These are phyloP conservation scores for Stenurella melanura DNA, from an alignment of 2,888 invertebrate genomes.

Conservation along the genomic window DNA sequence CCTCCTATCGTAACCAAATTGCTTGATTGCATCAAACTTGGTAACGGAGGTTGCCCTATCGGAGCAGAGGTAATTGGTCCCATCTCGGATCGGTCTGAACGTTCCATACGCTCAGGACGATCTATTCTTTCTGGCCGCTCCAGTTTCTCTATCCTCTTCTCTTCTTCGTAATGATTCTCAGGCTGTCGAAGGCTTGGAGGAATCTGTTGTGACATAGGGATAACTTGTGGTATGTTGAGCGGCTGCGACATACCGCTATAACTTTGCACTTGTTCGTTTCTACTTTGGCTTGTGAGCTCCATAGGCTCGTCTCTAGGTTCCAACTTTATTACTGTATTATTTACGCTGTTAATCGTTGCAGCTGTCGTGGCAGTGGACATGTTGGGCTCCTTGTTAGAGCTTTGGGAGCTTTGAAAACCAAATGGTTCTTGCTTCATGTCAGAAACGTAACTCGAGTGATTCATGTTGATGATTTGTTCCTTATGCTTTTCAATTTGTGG, in stretches of 20 bases:
- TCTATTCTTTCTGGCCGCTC: constrained; percentile 67
- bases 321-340: constrained; percentile 67
- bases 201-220: constrained; percentile 65
- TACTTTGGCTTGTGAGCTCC: constrained; percentile 68
- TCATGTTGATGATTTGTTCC: constrained; percentile 67
- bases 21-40: constrained; percentile 77
- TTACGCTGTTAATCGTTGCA: constrained; percentile 53
- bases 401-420: constrained; percentile 52
- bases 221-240: constrained; percentile 70
- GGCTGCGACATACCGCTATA: constrained; percentile 61
- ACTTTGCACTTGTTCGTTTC: constrained; percentile 54
- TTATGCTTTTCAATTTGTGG: constrained; percentile 59
- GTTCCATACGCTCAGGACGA: constrained; percentile 60
- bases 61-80: constrained; percentile 68
- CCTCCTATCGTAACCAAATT: constrained; percentile 79
- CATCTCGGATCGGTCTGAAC: constrained; percentile 70
- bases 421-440: constrained; percentile 64
- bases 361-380: constrained; percentile 53
- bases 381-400: constrained; percentile 52
- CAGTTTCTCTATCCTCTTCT: constrained; percentile 63
- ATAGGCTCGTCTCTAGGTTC: constrained; percentile 72
- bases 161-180: constrained; percentile 62
- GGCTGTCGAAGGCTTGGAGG: constrained; percentile 54
- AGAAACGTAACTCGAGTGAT: constrained; percentile 63
- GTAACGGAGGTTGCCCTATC: constrained; percentile 76